A percentile compares a stretch with the other conserved stretches of the same genome.
These are phyloP conservation scores for Tiphia femorata DNA, from an alignment of 2,888 invertebrate genomes.

Conservation along the genomic window DNA sequence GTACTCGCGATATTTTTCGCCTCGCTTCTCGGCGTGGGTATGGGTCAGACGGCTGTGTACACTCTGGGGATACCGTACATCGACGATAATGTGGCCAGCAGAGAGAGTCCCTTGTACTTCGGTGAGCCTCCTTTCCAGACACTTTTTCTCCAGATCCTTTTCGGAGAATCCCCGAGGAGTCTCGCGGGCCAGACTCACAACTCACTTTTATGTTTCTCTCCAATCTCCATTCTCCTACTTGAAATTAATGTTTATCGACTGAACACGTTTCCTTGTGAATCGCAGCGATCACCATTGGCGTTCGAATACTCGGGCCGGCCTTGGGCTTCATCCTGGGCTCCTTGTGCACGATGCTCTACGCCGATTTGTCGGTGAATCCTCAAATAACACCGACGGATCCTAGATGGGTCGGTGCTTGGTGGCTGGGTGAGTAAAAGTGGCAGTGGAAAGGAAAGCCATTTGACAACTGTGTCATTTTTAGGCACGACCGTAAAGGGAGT, in stretches of 20 bases:
- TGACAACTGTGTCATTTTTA: no score
- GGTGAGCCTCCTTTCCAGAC: constrained; percentile 72
- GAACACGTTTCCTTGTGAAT: constrained; percentile 3
- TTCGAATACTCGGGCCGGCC: constrained; percentile 90
- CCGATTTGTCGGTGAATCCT: constrained; percentile 81
- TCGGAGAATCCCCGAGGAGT: no score
- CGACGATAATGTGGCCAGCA: constrained; percentile 92
- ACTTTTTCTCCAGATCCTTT: background rate
- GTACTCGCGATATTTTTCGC: constrained; percentile 91
- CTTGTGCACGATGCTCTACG: constrained; percentile 88
- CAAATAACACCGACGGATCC: constrained; percentile 85
- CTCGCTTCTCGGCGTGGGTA: constrained; percentile 88
- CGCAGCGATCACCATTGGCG: constrained; percentile 91
- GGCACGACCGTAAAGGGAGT: no score
- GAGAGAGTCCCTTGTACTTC: constrained; percentile 92
- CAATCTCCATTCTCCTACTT: background rate
- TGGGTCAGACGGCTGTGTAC: constrained; percentile 93
- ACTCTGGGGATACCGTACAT: constrained; percentile 94
- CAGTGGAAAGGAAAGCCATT: no score
- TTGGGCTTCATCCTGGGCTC: constrained; percentile 92
- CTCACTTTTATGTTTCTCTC: background rate
- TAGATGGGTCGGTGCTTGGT: constrained; percentile 97
- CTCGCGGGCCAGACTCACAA: no score
- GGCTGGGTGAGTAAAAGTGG: constrained; percentile 92
- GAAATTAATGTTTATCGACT: background rate